Percentiles rank a stretch among this genome's conserved stretches.
phyloP scores from a whole-genome alignment of 2,797 vertebrate species.

The Bucorvus abyssinicus region DNA sequence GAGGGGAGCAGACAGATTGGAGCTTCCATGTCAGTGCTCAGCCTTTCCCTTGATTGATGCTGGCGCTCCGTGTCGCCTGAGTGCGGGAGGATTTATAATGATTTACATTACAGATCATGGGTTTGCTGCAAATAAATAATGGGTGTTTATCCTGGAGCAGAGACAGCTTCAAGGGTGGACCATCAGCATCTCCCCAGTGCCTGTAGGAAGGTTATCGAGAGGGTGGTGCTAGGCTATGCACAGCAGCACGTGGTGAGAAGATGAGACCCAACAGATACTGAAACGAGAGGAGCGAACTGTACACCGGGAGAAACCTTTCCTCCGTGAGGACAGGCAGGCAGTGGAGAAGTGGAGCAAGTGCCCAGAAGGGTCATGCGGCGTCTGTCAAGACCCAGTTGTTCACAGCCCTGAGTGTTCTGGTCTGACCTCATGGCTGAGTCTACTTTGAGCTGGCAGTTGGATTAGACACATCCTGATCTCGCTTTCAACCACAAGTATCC shows the following conservation, averaged over 20 bases:
- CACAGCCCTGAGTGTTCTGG: neutral
- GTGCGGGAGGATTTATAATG: neutral
- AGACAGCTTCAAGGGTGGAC: neutral
- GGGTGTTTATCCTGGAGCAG: neutral
- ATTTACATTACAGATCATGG: neutral
- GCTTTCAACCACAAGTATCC: neutral
- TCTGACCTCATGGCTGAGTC: neutral
- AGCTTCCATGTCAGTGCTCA: neutral
- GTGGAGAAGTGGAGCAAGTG: neutral
- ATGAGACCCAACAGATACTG: neutral
- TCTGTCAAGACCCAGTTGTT: neutral
- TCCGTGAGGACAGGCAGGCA: neutral
- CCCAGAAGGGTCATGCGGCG: neutral
- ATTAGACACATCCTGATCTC: neutral
- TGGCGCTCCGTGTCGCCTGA: neutral
- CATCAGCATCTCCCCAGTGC: neutral
- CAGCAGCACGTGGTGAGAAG: accelerated
- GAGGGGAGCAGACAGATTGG: neutral
- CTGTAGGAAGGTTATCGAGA: neutral
- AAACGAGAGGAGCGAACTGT: neutral
- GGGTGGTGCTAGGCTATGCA: neutral
- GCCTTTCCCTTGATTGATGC: neutral
- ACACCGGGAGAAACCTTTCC: neutral
- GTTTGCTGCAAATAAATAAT: neutral
- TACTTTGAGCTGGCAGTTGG: neutral